These are phyloP conservation scores for Timema podura DNA, from an alignment of 2,888 invertebrate species.

Conservation along the genomic window DNA sequence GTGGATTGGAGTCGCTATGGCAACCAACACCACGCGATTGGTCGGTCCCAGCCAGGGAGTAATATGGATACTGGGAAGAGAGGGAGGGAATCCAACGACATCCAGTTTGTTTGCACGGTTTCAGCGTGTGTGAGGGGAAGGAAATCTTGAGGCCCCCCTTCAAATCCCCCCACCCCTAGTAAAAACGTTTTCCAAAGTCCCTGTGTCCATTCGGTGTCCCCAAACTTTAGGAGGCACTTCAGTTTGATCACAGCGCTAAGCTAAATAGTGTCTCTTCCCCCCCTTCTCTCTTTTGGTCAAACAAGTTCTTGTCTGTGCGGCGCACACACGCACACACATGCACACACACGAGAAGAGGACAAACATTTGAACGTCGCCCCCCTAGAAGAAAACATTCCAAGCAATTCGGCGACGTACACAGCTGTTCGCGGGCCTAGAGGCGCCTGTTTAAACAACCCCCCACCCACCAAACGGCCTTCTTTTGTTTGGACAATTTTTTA, in stretches of 20 bases:
- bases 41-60: too few relatives aligned
- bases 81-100: too few relatives aligned
- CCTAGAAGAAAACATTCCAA: not conserved
- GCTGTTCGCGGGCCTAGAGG: too few relatives aligned
- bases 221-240: constrained; percentile 32
- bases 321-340: constrained; percentile 11
- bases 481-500: constrained; percentile 42
- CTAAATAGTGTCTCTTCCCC: constrained; percentile 39
- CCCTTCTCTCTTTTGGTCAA: constrained; percentile 38
- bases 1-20: constrained; percentile 38
- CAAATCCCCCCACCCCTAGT: constrained; percentile 21
- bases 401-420: too few relatives aligned
- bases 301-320: constrained; percentile 29
- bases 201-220: constrained; percentile 47
- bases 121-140: constrained; percentile 16
- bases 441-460: not conserved
- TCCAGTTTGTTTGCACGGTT: not conserved
- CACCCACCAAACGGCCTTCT: constrained; percentile 40
- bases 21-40: constrained; percentile 21
- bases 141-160: constrained; percentile 25
- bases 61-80: too few relatives aligned
- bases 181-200: too few relatives aligned
- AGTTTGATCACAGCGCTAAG: constrained; percentile 36
- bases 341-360: constrained; percentile 3
- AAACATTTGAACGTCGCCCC: constrained; percentile 16